These are phyloP conservation scores for Mercenaria mercenaria DNA, from an alignment of 1,140 invertebrate species.

Conservation along the genomic window DNA sequence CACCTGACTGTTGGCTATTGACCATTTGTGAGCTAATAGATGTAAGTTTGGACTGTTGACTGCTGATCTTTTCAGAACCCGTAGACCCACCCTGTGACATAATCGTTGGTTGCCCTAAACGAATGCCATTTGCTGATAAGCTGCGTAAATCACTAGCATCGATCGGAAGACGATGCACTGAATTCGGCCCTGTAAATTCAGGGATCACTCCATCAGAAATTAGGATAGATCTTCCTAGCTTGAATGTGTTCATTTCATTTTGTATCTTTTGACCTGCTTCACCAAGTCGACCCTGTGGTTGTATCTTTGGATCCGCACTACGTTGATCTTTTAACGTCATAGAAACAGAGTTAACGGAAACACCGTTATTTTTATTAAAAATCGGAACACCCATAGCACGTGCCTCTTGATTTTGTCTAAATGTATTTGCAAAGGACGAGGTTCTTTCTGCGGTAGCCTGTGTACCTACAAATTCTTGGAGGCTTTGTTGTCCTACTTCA, in stretches of 20 bases:
- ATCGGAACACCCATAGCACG: background rate
- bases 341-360: background rate
- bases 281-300: background rate
- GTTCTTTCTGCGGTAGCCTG: background rate
- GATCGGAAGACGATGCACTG: background rate
- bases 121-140: background rate
- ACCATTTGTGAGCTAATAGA: background rate
- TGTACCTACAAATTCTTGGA: background rate
- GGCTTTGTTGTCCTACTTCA: background rate
- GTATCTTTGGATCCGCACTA: background rate
- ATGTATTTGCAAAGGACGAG: background rate
- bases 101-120: constrained; percentile 41
- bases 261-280: constrained; percentile 11
- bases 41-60: background rate
- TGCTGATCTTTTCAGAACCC: background rate
- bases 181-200: constrained; percentile 1
- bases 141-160: background rate
- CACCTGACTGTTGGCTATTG: background rate
- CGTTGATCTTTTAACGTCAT: background rate
- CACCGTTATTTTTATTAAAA: background rate
- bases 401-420: background rate
- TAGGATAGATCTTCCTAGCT: constrained; percentile 37
- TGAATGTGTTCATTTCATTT: constrained; percentile 37
- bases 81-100: background rate
- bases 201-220: constrained; percentile 45